phyloP scores from a whole-genome alignment of 2,888 invertebrate genomes.

The Dascillus cervinus region DNA sequence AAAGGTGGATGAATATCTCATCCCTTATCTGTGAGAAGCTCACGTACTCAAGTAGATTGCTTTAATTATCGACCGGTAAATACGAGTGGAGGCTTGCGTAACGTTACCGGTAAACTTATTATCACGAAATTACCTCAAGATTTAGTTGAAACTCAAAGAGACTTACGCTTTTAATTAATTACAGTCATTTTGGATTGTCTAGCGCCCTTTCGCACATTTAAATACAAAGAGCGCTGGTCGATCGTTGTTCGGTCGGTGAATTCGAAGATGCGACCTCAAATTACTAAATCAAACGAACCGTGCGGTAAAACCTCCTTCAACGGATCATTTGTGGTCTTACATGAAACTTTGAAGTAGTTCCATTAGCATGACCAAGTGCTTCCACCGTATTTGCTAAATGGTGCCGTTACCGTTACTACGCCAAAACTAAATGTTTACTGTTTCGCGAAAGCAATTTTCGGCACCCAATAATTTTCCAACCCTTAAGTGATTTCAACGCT shows the following conservation, averaged over 20 bases:
- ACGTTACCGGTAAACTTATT: slow-evolving; percentile 19
- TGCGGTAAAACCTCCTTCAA: slow-evolving; percentile 16
- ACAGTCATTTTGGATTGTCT: too few relatives aligned
- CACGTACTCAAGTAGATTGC: slow-evolving; percentile 19
- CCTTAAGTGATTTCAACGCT: too few relatives aligned
- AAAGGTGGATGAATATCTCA: slow-evolving; percentile 12
- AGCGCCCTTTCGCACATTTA: too few relatives aligned
- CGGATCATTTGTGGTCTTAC: slow-evolving; percentile 29
- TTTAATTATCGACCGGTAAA: slow-evolving; percentile 19
- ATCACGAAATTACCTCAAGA: slow-evolving; percentile 18
- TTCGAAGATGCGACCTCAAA: slow-evolving; percentile 19
- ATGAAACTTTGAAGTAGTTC: slow-evolving; percentile 27
- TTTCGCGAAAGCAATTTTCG: too few relatives aligned
- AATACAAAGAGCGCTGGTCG: too few relatives aligned
- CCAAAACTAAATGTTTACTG: too few relatives aligned
- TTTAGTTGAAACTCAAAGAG: slow-evolving; percentile 13
- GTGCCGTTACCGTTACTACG: too few relatives aligned
- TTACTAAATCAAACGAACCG: slow-evolving; percentile 18
- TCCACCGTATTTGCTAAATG: too few relatives aligned
- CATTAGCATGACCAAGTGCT: slow-evolving; percentile 23
- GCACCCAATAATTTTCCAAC: too few relatives aligned
- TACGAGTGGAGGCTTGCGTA: slow-evolving; percentile 16
- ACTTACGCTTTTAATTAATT: slow-evolving; percentile 18
- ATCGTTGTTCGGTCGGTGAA: too few relatives aligned
- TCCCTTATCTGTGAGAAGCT: slow-evolving; percentile 13